Evolutionary conservation across 2,888 invertebrate species (phyloP).

Genomic region (Barypeithes pellucidus): DNA sequence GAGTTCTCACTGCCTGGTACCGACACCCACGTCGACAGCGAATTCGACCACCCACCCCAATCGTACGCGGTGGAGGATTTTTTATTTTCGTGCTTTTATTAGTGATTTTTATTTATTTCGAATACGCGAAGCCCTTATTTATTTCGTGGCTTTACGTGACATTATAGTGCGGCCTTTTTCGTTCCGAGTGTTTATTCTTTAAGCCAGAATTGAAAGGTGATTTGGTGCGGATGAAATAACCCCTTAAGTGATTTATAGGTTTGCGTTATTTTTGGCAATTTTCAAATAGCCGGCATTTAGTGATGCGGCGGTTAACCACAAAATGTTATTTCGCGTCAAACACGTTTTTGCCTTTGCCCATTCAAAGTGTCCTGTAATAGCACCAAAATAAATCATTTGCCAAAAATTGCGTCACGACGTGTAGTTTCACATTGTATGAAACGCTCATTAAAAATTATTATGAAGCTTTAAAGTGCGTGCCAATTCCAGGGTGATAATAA

Average conservation of each 20-base stretch:
- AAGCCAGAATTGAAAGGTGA: conserved; percentile 45
- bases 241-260: conserved; percentile 19
- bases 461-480: neutral
- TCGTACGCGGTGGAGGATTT: conserved; percentile 13
- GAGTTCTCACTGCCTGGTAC: conserved; percentile 66
- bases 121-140: conserved; percentile 41
- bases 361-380: neutral
- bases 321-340: conserved; percentile 28
- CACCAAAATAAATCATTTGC: conserved; percentile 19
- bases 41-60: conserved; percentile 35
- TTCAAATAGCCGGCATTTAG: conserved; percentile 7
- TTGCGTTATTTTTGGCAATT: conserved; percentile 39
- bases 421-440: neutral
- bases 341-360: conserved; percentile 19
- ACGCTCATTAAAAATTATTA: neutral
- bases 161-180: conserved; percentile 35
- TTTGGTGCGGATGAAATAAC: conserved; percentile 20
- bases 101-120: conserved; percentile 42
- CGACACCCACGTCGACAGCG: conserved; percentile 46
- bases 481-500: conserved; percentile 7
- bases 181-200: conserved; percentile 30
- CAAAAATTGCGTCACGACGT: conserved; percentile 14
- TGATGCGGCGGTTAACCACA: conserved; percentile 1
- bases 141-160: conserved; percentile 35
- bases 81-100: conserved; percentile 33